These are phyloP conservation scores for Andrena minutula DNA, from an alignment of 2,888 invertebrate genomes.

Conservation along the genomic window DNA sequence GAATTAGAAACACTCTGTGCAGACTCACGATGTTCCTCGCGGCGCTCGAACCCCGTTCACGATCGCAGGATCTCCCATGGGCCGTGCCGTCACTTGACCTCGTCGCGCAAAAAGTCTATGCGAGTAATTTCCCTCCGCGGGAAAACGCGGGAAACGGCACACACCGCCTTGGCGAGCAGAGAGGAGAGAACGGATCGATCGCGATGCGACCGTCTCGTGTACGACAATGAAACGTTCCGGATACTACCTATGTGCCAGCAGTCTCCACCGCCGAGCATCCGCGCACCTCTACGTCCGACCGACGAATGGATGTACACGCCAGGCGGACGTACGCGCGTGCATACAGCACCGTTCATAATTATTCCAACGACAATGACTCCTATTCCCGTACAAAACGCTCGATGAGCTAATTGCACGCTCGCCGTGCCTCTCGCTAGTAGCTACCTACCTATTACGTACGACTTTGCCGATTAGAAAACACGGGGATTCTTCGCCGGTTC, in stretches of 20 bases:
- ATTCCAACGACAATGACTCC: background rate
- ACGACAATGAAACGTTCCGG: slow-evolving; percentile 74
- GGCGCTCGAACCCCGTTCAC: slow-evolving; percentile 14
- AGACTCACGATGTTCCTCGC: slow-evolving; percentile 47
- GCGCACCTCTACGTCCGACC: slow-evolving; percentile 19
- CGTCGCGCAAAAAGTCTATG: slow-evolving; percentile 30
- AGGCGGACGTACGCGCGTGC: slow-evolving; percentile 16
- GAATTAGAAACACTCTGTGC: background rate
- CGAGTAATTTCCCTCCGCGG: slow-evolving; percentile 1
- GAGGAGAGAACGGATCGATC: slow-evolving; percentile 51
- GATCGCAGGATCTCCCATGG: slow-evolving; percentile 5
- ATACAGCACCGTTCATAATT: background rate
- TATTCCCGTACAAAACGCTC: background rate
- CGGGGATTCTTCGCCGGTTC: too few relatives aligned
- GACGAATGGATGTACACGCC: slow-evolving; percentile 3
- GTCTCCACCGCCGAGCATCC: slow-evolving; percentile 51
- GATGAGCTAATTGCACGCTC: background rate
- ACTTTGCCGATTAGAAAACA: too few relatives aligned
- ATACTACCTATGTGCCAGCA: slow-evolving; percentile 67
- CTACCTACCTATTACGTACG: too few relatives aligned
- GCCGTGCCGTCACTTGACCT: slow-evolving; percentile 32
- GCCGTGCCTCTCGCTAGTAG: background rate
- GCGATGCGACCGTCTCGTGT: slow-evolving; percentile 58
- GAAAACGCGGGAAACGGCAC: slow-evolving; percentile 43
- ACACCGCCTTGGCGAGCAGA: background rate